Evolutionary conservation across 2,113 vertebrate species (phyloP).

Genomic region (Apistogramma diplotaenia): DNA sequence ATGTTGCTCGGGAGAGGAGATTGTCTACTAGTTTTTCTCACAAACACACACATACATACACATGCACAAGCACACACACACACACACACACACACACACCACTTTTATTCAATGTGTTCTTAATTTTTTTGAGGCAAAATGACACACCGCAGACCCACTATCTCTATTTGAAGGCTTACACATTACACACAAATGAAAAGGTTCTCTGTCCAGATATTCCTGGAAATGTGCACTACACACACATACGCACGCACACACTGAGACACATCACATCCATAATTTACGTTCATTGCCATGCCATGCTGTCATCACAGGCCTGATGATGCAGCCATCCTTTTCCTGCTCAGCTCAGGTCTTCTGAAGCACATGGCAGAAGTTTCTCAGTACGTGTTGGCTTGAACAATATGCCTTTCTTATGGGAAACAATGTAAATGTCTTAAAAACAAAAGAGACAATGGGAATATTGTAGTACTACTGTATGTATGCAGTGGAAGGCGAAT

Average conservation of each 20-base stretch:
- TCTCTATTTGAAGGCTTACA: slow-evolving; percentile 47
- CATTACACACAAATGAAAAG: slow-evolving; percentile 49
- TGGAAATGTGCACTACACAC: slow-evolving; percentile 16
- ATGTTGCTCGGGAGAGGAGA: slow-evolving; percentile 67
- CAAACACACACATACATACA: not conserved
- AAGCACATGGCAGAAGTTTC: no score
- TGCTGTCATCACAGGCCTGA: slow-evolving; percentile 16
- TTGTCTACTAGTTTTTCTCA: slow-evolving; percentile 38
- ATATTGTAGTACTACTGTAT: slow-evolving; percentile 1
- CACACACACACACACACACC: not conserved
- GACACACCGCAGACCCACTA: slow-evolving; percentile 69
- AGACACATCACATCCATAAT: slow-evolving; percentile 14
- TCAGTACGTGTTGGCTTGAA: slow-evolving; percentile 28
- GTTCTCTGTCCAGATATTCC: slow-evolving; percentile 48
- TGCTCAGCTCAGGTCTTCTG: not conserved
- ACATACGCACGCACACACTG: not conserved
- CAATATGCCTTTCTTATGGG: slow-evolving; percentile 16
- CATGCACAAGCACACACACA: not conserved
- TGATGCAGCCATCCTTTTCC: slow-evolving; percentile 25
- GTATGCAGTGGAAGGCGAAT: not conserved
- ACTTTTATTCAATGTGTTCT: slow-evolving; percentile 69
- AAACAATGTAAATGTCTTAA: slow-evolving; percentile 2
- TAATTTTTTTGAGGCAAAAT: slow-evolving; percentile 68
- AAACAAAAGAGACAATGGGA: not conserved
- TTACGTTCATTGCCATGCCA: slow-evolving; percentile 9